Conservation (phyloP, 2,888 invertebrate genomes). For the Polymixis flavicincta region DNA sequence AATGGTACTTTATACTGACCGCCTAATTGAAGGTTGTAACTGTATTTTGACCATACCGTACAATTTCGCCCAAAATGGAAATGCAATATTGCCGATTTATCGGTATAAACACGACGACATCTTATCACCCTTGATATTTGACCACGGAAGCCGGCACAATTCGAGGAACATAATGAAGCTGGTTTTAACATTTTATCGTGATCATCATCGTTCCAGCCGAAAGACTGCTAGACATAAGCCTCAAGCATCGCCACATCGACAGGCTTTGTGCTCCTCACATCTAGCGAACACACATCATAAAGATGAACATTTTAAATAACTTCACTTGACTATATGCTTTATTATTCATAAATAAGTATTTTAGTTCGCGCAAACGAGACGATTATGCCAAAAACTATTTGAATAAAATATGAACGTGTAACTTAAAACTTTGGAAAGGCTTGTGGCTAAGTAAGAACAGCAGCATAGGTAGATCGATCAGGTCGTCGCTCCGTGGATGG, state of each 20-base stretch:
- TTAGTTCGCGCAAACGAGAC: too few relatives aligned
- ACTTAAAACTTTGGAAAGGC: neutral
- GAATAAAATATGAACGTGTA: neutral
- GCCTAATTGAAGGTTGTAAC: neutral
- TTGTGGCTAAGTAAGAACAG: too few relatives aligned
- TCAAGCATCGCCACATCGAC: neutral
- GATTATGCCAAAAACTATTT: neutral
- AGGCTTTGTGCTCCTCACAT: neutral
- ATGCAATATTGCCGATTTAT: neutral
- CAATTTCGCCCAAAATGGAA: neutral
- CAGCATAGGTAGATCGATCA: too few relatives aligned
- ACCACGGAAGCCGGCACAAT: too few relatives aligned
- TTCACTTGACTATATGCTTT: neutral
- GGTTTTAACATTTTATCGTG: neutral
- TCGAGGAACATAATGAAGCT: neutral
- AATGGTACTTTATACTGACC: neutral
- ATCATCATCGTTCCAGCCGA: neutral
- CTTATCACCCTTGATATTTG: too few relatives aligned
- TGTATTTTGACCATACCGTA: neutral
- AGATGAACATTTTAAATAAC: neutral
- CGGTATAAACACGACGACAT: neutral
- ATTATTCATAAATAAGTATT: neutral
- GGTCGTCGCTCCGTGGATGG: too few relatives aligned
- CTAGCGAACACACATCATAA: neutral
- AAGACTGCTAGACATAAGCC: neutral